Evolutionary conservation across 2,797 vertebrate genomes (phyloP).

Genomic region (Poeciliopsis turneri): DNA sequence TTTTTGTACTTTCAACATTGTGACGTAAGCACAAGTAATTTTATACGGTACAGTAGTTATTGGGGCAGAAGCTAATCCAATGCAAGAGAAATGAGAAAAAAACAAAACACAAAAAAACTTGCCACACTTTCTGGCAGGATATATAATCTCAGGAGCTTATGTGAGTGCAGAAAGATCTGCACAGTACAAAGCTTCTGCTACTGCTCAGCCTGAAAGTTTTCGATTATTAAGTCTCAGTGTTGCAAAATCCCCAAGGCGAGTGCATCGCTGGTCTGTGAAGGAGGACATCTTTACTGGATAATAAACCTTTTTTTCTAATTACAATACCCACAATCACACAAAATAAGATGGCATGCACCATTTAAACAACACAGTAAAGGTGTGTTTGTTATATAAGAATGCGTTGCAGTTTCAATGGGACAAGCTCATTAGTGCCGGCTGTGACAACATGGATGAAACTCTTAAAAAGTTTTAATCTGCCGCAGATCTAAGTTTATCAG

Average conservation of each 20-base stretch:
- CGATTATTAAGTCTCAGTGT: constrained; percentile 86
- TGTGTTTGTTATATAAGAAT: constrained; percentile 19
- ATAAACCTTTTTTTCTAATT: constrained; percentile 83
- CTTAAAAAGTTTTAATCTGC: constrained; percentile 36
- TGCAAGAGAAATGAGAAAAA: constrained; percentile 1
- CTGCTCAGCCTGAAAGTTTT: constrained; percentile 86
- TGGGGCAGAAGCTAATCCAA: neutral
- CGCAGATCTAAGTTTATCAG: constrained; percentile 16
- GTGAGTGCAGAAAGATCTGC: constrained; percentile 42
- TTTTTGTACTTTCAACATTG: constrained; percentile 34
- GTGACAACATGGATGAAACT: constrained; percentile 29
- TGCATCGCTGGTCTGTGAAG: constrained; percentile 80
- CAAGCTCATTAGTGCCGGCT: constrained; percentile 54
- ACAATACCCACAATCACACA: constrained; percentile 69
- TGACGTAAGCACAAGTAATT: constrained; percentile 19
- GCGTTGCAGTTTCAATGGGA: constrained; percentile 7
- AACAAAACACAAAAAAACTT: neutral
- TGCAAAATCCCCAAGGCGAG: constrained; percentile 79
- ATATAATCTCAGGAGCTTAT: constrained; percentile 9
- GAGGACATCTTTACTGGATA: constrained; percentile 87
- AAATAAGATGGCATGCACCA: constrained; percentile 24
- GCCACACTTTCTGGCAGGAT: constrained; percentile 21
- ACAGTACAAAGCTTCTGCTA: constrained; percentile 67
- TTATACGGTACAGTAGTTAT: neutral
- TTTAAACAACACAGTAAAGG: constrained; percentile 5